Evolutionary conservation across 2,797 vertebrate species (phyloP).

Genomic region (Anguilla pacifica): DNA sequence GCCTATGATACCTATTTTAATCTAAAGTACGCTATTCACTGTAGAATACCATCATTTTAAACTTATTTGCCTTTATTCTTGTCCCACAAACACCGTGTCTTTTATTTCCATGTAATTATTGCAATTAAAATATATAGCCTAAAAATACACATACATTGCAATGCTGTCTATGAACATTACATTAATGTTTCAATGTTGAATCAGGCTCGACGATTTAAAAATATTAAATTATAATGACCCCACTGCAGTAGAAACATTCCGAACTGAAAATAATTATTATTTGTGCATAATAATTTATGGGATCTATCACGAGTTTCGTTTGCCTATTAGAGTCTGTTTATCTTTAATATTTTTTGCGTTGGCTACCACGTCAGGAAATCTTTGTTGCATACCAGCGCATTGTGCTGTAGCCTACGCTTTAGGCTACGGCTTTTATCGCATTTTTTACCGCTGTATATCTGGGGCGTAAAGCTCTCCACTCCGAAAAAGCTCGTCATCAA

Average conservation of each 20-base stretch:
- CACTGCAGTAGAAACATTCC: too few species aligned
- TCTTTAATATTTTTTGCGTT: not conserved
- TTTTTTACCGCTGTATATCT: not conserved
- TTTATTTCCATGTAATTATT: not conserved
- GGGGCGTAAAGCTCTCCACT: not conserved
- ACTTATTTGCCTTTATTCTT: not conserved
- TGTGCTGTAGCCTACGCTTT: not conserved
- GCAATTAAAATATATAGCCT: not conserved
- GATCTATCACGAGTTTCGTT: not conserved
- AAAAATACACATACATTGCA: not conserved
- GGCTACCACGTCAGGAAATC: not conserved
- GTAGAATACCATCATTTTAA: not conserved
- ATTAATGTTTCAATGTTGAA: too few species aligned
- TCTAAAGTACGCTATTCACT: not conserved
- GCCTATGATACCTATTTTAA: not conserved
- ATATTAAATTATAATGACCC: too few species aligned
- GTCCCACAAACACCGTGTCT: not conserved
- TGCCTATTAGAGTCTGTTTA: not conserved
- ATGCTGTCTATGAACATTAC: not conserved
- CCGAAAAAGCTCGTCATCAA: conserved; percentile 7
- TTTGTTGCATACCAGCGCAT: not conserved
- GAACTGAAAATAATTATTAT: not conserved
- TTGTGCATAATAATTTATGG: not conserved
- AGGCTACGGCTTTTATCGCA: not conserved
- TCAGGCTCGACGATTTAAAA: too few species aligned